A percentile compares a stretch with the other conserved stretches of the same genome.
Evolutionary conservation across 2,113 vertebrate species (phyloP).

Genomic region (Maccullochella peelii): DNA sequence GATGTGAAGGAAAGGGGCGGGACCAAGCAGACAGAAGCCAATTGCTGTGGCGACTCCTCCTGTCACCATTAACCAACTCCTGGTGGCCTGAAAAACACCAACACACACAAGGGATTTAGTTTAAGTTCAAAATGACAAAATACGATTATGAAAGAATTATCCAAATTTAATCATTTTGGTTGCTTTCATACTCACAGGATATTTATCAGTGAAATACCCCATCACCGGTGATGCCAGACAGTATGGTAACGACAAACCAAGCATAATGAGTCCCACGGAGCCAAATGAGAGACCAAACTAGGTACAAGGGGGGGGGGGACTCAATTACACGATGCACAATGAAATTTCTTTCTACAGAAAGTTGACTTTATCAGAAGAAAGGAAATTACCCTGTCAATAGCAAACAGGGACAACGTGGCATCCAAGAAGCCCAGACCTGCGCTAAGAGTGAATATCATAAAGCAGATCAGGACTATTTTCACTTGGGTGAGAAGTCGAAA

Average conservation of each 20-base stretch:
- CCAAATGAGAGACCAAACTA: conserved; percentile 91
- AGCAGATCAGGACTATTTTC: conserved; percentile 88
- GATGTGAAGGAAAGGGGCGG: conserved; percentile 89
- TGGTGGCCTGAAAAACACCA: conserved; percentile 70
- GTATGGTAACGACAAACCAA: conserved; percentile 90
- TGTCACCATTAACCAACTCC: conserved; percentile 88
- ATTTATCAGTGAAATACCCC: conserved; percentile 91
- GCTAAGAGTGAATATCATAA: conserved; percentile 88
- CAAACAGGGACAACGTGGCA: conserved; percentile 92
- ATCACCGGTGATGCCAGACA: conserved; percentile 90
- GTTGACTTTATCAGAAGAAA: not conserved
- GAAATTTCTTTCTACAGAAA: not conserved
- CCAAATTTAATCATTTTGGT: not conserved
- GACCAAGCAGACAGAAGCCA: conserved; percentile 90
- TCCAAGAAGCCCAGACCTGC: conserved; percentile 92
- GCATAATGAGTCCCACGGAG: conserved; percentile 93
- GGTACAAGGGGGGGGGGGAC: not conserved
- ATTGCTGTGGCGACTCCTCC: conserved; percentile 84
- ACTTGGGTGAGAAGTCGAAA: conserved; percentile 85
- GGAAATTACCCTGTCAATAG: conserved; percentile 86
- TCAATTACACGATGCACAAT: fast-evolving
- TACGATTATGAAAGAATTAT: not conserved
- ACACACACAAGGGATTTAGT: not conserved
- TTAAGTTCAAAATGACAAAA: not conserved
- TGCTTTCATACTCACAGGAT: conserved; percentile 86